phyloP scores from a whole-genome alignment of 2,113 vertebrate species.

The Catharus fuscescens region DNA sequence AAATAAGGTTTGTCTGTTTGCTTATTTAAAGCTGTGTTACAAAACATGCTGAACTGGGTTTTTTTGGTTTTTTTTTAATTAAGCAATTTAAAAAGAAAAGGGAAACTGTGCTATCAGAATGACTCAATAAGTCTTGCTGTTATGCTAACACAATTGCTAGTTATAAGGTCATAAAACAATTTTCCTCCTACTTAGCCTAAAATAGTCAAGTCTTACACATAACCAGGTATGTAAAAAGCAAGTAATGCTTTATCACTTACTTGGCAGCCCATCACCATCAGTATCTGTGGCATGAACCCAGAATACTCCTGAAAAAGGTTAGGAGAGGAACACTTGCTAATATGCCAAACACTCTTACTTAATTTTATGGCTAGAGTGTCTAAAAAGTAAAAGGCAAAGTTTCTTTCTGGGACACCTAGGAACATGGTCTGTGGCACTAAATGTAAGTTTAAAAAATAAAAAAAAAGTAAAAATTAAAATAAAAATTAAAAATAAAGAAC shows the following conservation, averaged over 20 bases:
- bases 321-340: not conserved
- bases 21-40: conserved; percentile 26
- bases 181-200: conserved; percentile 9
- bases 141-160: conserved; percentile 19
- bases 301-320: not conserved
- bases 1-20: not conserved
- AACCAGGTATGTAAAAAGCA: conserved; percentile 17
- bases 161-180: conserved; percentile 37
- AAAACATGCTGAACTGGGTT: not conserved
- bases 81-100: not conserved
- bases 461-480: not conserved
- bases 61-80: not conserved
- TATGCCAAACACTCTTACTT: not conserved
- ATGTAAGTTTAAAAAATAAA: not conserved
- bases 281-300: not conserved
- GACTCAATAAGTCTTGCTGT: not conserved
- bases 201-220: conserved; percentile 10
- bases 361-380: not conserved
- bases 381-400: not conserved
- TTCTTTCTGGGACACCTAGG: not conserved
- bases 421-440: not conserved
- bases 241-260: not conserved
- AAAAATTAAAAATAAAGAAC: not conserved
- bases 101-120: conserved; percentile 29
- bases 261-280: not conserved